A percentile compares a stretch with the other conserved stretches of the same genome.
Conservation (phyloP, 2,888 invertebrate genomes). For the Sminthurides aquaticus region DNA sequence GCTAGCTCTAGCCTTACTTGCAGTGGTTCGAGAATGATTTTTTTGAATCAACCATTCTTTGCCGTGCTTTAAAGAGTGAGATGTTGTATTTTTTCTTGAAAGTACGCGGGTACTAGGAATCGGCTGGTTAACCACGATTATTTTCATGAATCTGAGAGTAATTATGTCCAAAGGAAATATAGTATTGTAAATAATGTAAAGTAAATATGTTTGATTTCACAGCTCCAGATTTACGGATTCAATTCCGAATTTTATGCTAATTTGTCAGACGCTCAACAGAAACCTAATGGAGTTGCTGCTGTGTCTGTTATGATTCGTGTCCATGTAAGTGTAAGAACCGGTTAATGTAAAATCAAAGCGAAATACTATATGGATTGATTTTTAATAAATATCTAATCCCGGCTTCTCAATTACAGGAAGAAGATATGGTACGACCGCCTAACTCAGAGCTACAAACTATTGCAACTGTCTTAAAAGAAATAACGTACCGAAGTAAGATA, state of each 20-base stretch:
- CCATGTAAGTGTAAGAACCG: slow-evolving; percentile 19
- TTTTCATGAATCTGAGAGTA: too few relatives aligned
- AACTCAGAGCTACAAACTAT: slow-evolving; percentile 78
- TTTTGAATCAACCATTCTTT: too few relatives aligned
- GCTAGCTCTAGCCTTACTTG: too few relatives aligned
- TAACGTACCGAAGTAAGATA: slow-evolving; percentile 70
- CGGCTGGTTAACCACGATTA: too few relatives aligned
- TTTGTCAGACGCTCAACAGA: slow-evolving; percentile 90
- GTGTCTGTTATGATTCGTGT: slow-evolving; percentile 94
- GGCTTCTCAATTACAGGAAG: slow-evolving; percentile 64
- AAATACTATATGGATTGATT: too few relatives aligned
- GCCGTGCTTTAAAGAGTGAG: too few relatives aligned
- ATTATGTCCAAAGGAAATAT: too few relatives aligned
- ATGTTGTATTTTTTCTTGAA: too few relatives aligned
- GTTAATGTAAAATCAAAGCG: not conserved
- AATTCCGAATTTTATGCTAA: slow-evolving; percentile 95
- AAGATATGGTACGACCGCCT: slow-evolving; percentile 58
- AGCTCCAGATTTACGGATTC: slow-evolving; percentile 95
- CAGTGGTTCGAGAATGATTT: too few relatives aligned
- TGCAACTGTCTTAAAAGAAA: slow-evolving; percentile 79
- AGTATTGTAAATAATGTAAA: too few relatives aligned
- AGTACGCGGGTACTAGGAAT: too few relatives aligned
- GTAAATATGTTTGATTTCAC: slow-evolving; percentile 45
- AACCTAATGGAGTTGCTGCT: slow-evolving; percentile 92
- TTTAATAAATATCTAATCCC: slow-evolving; percentile 10